phyloP scores from a whole-genome alignment of 2,113 vertebrate species.

The Hemiprocne comata region DNA sequence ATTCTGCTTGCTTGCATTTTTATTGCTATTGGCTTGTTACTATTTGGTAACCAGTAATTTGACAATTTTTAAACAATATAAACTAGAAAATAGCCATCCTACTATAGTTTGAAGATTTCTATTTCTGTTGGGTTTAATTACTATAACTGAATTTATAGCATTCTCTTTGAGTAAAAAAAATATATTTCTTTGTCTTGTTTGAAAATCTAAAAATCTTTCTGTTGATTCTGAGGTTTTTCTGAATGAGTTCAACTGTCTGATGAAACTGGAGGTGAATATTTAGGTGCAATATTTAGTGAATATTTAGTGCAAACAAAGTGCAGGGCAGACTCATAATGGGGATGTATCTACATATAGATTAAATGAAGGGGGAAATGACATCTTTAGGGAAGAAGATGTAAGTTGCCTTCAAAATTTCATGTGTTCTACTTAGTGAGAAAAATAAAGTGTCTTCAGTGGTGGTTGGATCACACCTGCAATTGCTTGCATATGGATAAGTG shows the following conservation, averaged over 20 bases:
- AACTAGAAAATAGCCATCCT: background rate
- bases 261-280: background rate
- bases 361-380: background rate
- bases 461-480: background rate
- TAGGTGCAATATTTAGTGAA: too few relatives aligned
- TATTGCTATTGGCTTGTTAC: background rate
- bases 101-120: background rate
- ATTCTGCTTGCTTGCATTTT: background rate
- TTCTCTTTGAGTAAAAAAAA: background rate
- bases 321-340: background rate
- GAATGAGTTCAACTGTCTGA: background rate
- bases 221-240: background rate
- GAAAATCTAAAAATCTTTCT: background rate
- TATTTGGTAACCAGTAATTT: background rate
- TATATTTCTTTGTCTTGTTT: background rate
- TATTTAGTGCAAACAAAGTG: background rate
- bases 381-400: background rate
- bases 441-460: background rate
- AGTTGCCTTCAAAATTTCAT: background rate
- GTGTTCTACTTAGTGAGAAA: background rate
- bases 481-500: background rate
- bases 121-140: background rate
- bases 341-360: background rate
- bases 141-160: background rate
- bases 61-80: background rate